Base-by-base conservation (phyloP, 2,888 invertebrate genomes). In the Aphelenchoides bicaudatus region DNA sequence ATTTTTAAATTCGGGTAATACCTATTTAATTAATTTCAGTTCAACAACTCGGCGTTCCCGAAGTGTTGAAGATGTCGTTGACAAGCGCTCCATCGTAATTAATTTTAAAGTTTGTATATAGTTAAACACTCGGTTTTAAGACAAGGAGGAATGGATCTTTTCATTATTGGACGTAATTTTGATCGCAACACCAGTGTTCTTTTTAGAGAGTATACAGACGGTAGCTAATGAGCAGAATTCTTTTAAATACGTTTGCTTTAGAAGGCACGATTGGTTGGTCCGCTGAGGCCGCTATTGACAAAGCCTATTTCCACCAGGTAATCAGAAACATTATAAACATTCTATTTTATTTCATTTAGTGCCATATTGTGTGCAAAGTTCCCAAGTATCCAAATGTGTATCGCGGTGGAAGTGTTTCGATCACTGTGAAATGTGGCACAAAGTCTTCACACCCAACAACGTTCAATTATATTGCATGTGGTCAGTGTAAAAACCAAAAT, bases 101-200 rank as follows among this genome's bases (percentile, higher is more conserved):
- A n/a, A n/a, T n/a, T n/a, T n/a, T n/a, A n/a, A n/a, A n/a, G n/a
- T n/a, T n/a, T n/a, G n/a, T n/a, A n/a, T n/a, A n/a, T n/a, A n/a
- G n/a, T n/a, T n/a, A n/a, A n/a, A n/a, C n/a, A n/a, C n/a, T n/a
- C n/a, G n/a, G n/a, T n/a, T n/a, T n/a, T n/a, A n/a, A n/a, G n/a
- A n/a, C n/a, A 62, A 19, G 82, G 82, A 13, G 80, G 80, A 10
- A 68, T 72, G 28, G 81, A 81, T 29, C 65, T 82, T 47, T 81
- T 82, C 63, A 80, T 83, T 49, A 80, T 82, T 39, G 68, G 68
- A n/a, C 80, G 81, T 59, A 82, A 82, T 66, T 83, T 82, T 68
- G 75, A 79, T 62, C 79, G 80, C 58, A 79, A 80, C 52, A 79
- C 80, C 27, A 70, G 66, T 23, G 80, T 82, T 5, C 49, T 78